A percentile compares a stretch with the other conserved stretches of the same genome.
Evolutionary conservation across 2,797 vertebrate genomes (phyloP).

Genomic region (Percopsis omiscomaycus): DNA sequence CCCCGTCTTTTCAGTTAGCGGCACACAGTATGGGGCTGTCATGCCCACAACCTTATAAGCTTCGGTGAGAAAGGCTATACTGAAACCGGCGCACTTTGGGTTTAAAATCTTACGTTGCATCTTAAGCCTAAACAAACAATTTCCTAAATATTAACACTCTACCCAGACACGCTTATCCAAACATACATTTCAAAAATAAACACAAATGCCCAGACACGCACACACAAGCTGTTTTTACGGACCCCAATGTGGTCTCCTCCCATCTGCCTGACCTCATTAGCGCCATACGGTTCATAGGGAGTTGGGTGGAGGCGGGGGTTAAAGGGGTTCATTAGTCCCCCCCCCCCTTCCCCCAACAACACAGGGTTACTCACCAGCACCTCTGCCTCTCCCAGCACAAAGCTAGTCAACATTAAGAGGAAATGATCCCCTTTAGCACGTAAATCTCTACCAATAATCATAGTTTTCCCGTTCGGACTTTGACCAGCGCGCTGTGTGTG

Average conservation of each 20-base stretch:
- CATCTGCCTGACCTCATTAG: constrained; percentile 78
- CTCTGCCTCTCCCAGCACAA: constrained; percentile 37
- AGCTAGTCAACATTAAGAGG: background rate
- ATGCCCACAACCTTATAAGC: background rate
- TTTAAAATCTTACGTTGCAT: background rate
- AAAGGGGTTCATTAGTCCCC: constrained; percentile 62
- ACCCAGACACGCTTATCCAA: constrained; percentile 18
- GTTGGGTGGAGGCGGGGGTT: constrained; percentile 1
- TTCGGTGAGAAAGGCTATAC: background rate
- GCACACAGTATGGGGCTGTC: constrained; percentile 19
- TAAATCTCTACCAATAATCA: background rate
- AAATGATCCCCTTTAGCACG: background rate
- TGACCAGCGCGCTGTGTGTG: constrained; percentile 39
- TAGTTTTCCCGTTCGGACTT: constrained; percentile 53
- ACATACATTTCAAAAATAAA: constrained; percentile 6
- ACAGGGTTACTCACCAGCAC: constrained; percentile 34
- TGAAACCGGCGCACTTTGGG: background rate
- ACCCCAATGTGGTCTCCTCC: constrained; percentile 56
- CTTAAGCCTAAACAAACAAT: background rate
- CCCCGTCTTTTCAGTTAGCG: constrained; percentile 10
- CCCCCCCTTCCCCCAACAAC: constrained; percentile 31
- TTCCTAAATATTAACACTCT: constrained; percentile 5
- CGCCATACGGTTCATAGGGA: constrained; percentile 58
- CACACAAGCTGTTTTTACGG: constrained; percentile 47
- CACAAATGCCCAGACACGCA: constrained; percentile 8